Evolutionary conservation across 37 sponge, comb jelly and placozoan genomes (phyloP).

Genomic region (Bolinopsis microptera): DNA sequence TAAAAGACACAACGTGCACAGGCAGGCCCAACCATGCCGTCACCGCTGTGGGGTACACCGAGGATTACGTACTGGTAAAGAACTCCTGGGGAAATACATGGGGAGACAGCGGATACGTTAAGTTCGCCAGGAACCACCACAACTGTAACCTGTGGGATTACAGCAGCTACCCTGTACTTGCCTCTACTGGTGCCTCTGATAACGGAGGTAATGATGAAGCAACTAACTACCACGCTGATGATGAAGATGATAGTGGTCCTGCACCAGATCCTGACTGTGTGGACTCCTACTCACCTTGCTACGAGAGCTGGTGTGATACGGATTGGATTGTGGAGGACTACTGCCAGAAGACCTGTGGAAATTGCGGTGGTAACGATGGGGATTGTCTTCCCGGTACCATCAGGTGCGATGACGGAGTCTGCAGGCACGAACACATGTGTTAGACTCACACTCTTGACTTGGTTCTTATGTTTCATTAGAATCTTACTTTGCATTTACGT

Average conservation of each 20-base stretch:
- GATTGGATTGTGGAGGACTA: neutral
- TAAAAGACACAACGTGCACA: neutral
- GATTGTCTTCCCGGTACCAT: neutral
- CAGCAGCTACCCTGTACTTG: neutral
- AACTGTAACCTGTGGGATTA: neutral
- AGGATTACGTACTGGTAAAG: neutral
- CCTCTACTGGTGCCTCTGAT: neutral
- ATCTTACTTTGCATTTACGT: no score
- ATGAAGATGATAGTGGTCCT: neutral
- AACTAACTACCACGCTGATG: neutral
- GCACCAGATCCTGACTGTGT: neutral
- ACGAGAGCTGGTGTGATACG: neutral
- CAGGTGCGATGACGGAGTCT: neutral
- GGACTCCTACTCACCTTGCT: neutral
- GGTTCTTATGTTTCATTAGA: no score
- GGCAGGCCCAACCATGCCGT: conserved; percentile 1
- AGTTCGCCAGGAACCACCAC: conserved; percentile 25
- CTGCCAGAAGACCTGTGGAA: neutral
- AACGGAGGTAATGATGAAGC: neutral
- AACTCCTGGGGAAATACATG: neutral
- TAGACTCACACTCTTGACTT: neutral
- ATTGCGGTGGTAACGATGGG: neutral
- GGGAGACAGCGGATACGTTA: neutral
- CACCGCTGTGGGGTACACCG: conserved; percentile 2
- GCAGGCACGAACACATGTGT: conserved; percentile 37